These are phyloP conservation scores for Zoroaster sp. DNA, from an alignment of 53 echinoderm and acorn worm genomes.

Conservation along the genomic window DNA sequence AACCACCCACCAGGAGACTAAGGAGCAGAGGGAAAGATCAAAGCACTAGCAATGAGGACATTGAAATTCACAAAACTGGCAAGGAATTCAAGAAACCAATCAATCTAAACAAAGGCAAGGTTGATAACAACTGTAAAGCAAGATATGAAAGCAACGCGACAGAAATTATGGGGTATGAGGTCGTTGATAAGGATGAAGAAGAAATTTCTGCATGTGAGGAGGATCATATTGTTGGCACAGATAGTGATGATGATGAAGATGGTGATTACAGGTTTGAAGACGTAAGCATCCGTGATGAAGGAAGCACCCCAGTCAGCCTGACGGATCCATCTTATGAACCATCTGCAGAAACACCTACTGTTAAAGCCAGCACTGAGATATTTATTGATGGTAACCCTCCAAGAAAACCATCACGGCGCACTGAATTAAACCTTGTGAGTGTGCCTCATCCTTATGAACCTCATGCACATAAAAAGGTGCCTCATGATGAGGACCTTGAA, in stretches of 20 bases:
- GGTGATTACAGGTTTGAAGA: slow-evolving; percentile 1
- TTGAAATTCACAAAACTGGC: background rate
- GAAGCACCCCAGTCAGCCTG: background rate
- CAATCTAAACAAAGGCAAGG: background rate
- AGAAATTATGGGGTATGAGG: background rate
- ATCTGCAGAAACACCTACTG: background rate
- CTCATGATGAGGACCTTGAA: background rate
- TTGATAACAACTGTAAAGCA: background rate
- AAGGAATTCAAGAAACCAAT: background rate
- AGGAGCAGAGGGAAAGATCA: slow-evolving; percentile 7
- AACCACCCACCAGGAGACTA: background rate
- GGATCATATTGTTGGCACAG: background rate
- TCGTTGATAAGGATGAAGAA: background rate
- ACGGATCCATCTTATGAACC: slow-evolving; percentile 12
- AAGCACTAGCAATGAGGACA: background rate
- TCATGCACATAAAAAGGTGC: background rate
- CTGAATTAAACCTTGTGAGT: background rate
- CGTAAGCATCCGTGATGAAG: background rate
- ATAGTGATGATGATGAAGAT: slow-evolving; percentile 12
- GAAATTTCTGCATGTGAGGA: background rate
- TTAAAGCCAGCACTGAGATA: background rate
- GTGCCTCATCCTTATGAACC: background rate
- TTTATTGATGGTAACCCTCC: background rate
- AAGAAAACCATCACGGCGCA: background rate
- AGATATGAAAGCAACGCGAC: background rate